These are phyloP conservation scores for Budorcas taxicolor DNA, from an alignment of 2,113 vertebrate species.

Conservation along the genomic window DNA sequence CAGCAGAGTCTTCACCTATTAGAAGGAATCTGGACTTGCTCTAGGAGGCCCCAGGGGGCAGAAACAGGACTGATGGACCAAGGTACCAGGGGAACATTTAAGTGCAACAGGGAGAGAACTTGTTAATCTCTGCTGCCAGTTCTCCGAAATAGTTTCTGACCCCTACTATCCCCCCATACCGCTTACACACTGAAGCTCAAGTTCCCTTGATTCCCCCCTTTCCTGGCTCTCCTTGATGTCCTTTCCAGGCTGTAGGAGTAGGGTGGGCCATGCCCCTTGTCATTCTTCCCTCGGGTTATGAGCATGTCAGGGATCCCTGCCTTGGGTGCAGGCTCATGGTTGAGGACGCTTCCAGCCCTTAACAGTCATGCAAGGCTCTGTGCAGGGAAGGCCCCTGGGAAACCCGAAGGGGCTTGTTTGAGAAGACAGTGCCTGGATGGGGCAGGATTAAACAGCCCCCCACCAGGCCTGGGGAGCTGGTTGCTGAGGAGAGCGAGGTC, in stretches of 20 bases:
- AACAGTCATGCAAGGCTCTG: no score
- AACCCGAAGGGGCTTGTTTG: neutral
- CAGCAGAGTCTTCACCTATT: neutral
- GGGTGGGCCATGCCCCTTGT: neutral
- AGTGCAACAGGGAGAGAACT: neutral
- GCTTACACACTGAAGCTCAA: neutral
- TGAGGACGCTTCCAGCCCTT: neutral
- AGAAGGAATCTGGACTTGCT: neutral
- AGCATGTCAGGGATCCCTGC: no score
- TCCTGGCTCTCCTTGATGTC: neutral
- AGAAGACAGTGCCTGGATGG: neutral
- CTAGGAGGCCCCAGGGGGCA: neutral
- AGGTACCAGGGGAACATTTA: neutral
- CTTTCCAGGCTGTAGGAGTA: neutral
- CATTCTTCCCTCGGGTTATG: neutral
- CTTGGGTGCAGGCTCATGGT: neutral
- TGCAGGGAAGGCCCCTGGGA: neutral
- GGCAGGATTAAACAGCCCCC: neutral
- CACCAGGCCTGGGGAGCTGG: neutral
- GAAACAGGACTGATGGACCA: neutral
- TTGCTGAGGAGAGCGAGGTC: neutral
- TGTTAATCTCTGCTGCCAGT: neutral
- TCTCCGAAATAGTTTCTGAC: neutral
- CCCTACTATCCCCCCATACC: accelerated
- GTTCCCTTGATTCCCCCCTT: neutral